These are phyloP conservation scores for Balaeniceps rex DNA, from an alignment of 2,113 vertebrate species.

Conservation along the genomic window DNA sequence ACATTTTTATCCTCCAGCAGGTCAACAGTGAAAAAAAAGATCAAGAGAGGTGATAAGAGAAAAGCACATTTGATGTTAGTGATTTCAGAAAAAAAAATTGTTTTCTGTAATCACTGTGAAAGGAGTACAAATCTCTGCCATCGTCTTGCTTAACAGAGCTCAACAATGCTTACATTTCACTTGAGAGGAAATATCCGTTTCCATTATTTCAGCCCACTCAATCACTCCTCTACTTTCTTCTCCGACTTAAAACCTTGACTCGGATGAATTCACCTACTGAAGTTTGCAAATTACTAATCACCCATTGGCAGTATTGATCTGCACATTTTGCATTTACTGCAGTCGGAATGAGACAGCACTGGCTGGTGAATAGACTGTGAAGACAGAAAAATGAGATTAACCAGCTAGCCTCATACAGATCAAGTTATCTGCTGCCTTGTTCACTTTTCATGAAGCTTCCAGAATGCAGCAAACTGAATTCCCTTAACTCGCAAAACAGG, in stretches of 20 bases:
- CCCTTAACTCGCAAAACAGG: not conserved
- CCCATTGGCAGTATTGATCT: constrained; percentile 48
- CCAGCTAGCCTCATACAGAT: not conserved
- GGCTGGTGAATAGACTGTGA: constrained; percentile 6
- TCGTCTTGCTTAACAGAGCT: constrained; percentile 9
- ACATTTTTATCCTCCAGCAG: constrained; percentile 8
- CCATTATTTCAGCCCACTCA: constrained; percentile 6
- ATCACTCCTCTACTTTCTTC: constrained; percentile 2
- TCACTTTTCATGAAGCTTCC: constrained; percentile 49
- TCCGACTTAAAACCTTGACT: not conserved
- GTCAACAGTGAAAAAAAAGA: not conserved
- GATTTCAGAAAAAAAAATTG: constrained; percentile 11
- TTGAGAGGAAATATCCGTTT: not conserved
- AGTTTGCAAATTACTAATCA: constrained; percentile 32
- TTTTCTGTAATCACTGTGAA: constrained; percentile 19
- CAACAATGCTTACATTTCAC: constrained; percentile 45
- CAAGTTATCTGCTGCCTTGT: constrained; percentile 28
- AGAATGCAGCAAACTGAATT: constrained; percentile 30
- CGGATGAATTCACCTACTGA: not conserved
- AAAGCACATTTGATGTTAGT: not conserved
- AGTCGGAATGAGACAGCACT: not conserved
- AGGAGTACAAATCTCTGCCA: constrained; percentile 20
- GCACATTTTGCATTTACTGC: not conserved
- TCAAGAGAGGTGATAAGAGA: not conserved
- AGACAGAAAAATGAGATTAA: constrained; percentile 30